A percentile compares a stretch with the other conserved stretches of the same genome.
Evolutionary conservation across 2,888 invertebrate species (phyloP).

Genomic region (Pterostichus madidus): DNA sequence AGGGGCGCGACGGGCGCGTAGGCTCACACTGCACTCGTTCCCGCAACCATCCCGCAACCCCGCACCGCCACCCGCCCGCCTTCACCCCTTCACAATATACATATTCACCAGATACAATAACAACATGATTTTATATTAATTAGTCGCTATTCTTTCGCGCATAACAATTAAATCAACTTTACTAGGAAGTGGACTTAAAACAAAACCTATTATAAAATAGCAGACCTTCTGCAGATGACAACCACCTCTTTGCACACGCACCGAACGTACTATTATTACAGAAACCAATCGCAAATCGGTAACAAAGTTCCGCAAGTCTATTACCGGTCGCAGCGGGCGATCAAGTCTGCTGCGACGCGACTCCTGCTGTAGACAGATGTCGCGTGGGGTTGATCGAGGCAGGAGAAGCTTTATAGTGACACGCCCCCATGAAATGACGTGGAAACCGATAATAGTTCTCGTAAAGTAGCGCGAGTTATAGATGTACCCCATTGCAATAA

Average conservation of each 20-base stretch:
- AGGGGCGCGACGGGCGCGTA: slow-evolving; percentile 45
- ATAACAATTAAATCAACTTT: too few relatives aligned
- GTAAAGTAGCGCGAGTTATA: slow-evolving; percentile 27
- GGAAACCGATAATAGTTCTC: slow-evolving; percentile 63
- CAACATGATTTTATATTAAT: too few relatives aligned
- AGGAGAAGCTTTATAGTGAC: not conserved
- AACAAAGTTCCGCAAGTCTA: slow-evolving; percentile 66
- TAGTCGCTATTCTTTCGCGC: too few relatives aligned
- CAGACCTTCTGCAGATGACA: too few relatives aligned
- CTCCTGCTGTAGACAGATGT: slow-evolving; percentile 63
- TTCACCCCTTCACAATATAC: not conserved
- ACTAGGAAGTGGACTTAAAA: too few relatives aligned
- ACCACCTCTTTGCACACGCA: not conserved
- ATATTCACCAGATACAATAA: too few relatives aligned
- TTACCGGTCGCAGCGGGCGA: slow-evolving; percentile 67
- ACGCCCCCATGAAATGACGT: slow-evolving; percentile 61
- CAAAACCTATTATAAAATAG: too few relatives aligned
- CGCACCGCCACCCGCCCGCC: slow-evolving; percentile 23
- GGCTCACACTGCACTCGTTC: slow-evolving; percentile 75
- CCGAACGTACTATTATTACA: not conserved
- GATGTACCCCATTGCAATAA: slow-evolving; percentile 37
- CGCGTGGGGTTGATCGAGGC: not conserved
- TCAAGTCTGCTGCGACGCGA: slow-evolving; percentile 45
- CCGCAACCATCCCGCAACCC: slow-evolving; percentile 75
- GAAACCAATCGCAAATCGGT: slow-evolving; percentile 33